Evolutionary conservation across 2,797 vertebrate species (phyloP).

Genomic region (Neosalanx taihuensis): DNA sequence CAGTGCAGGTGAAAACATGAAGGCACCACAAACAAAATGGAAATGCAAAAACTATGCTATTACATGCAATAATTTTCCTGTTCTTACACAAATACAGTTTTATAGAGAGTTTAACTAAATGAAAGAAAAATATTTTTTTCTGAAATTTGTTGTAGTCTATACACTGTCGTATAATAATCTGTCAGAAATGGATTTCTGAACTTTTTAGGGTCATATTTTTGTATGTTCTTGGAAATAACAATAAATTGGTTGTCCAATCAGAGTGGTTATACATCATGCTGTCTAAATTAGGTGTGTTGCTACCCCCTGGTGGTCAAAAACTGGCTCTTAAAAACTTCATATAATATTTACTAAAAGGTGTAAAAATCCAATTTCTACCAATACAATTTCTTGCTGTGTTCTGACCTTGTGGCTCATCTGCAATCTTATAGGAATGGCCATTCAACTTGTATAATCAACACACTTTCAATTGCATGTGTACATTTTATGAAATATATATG

Average conservation of each 20-base stretch:
- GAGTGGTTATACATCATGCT: conserved; percentile 26
- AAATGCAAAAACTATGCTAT: conserved; percentile 48
- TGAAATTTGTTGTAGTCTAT: conserved; percentile 23
- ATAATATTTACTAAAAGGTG: no score
- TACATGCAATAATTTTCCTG: conserved; percentile 51
- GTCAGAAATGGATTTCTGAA: conserved; percentile 10
- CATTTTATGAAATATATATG: no score
- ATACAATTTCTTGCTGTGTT: no score
- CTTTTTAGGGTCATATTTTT: conserved; percentile 12
- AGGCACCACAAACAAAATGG: conserved; percentile 51
- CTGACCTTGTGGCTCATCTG: no score
- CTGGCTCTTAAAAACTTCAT: conserved; percentile 29
- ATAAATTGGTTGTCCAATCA: neutral
- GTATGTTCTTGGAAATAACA: conserved; percentile 19
- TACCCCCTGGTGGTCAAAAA: conserved; percentile 45
- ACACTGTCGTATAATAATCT: conserved; percentile 38
- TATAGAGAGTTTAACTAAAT: conserved; percentile 29
- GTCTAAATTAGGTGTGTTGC: conserved; percentile 39
- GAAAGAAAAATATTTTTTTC: neutral
- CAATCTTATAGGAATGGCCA: no score
- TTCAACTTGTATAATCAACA: no score
- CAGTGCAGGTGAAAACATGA: conserved; percentile 30
- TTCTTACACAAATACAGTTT: conserved; percentile 36
- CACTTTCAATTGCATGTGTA: no score
- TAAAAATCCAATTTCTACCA: no score